A percentile compares a stretch with the other conserved stretches of the same genome.
phyloP scores from a whole-genome alignment of 1,140 invertebrate species.

The Augochlora pura region DNA sequence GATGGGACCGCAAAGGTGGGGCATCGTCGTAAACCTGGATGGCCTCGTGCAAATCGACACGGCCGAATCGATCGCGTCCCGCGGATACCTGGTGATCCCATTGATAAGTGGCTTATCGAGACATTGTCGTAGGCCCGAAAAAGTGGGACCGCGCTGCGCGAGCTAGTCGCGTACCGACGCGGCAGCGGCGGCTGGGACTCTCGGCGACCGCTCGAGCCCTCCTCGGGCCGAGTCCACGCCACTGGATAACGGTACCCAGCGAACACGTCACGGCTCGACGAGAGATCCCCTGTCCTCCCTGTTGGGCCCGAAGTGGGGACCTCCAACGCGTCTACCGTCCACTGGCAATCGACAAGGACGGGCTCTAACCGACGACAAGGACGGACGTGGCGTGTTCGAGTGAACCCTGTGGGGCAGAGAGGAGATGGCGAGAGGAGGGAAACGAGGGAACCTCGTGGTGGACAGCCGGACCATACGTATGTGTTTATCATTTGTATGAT shows the following conservation, averaged over 20 bases:
- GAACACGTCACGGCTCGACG: slow-evolving; percentile 69
- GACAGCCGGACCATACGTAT: slow-evolving; percentile 25
- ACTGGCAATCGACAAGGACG: slow-evolving; percentile 74
- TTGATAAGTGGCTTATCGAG: slow-evolving; percentile 75
- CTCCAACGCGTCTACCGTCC: slow-evolving; percentile 41
- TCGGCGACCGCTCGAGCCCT: background rate
- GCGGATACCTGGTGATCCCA: slow-evolving; percentile 73
- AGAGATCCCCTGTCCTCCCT: slow-evolving; percentile 39
- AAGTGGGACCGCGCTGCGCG: slow-evolving; percentile 46
- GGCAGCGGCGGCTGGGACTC: background rate
- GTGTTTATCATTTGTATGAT: slow-evolving; percentile 64
- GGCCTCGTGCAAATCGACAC: slow-evolving; percentile 45
- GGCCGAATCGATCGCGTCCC: slow-evolving; percentile 61
- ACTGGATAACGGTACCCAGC: slow-evolving; percentile 76
- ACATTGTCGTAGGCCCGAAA: slow-evolving; percentile 74
- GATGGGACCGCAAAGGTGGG: background rate
- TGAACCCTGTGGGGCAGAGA: background rate
- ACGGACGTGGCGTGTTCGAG: slow-evolving; percentile 56
- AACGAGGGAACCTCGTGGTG: slow-evolving; percentile 14
- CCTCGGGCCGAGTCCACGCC: slow-evolving; percentile 59
- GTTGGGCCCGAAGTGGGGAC: background rate
- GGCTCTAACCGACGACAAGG: slow-evolving; percentile 71
- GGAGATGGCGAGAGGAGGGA: background rate
- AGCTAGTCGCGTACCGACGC: slow-evolving; percentile 2
- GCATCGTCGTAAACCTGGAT: slow-evolving; percentile 22